A percentile compares a stretch with the other conserved stretches of the same genome.
Evolutionary conservation across 2,113 vertebrate species (phyloP).

Genomic region (Oophaga pumilio): DNA sequence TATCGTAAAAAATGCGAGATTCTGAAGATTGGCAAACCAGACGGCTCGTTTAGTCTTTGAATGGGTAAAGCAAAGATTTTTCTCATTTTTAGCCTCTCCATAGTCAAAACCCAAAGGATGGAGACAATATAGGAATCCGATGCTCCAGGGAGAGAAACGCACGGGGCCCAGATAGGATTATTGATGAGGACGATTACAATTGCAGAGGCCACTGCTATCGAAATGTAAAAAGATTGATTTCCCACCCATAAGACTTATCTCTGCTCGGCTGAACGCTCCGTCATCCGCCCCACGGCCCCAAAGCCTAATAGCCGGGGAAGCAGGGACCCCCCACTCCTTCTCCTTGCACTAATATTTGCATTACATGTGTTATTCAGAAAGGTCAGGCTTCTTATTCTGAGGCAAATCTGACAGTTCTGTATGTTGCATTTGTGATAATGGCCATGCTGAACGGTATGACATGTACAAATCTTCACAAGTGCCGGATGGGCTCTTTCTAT

Average conservation of each 20-base stretch:
- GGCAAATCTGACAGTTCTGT: background rate
- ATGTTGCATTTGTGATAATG: conserved; percentile 25
- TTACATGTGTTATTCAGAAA: conserved; percentile 63
- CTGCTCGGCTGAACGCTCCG: conserved; percentile 62
- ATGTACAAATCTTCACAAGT: background rate
- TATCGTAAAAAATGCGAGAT: too few species aligned
- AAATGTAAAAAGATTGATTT: conserved; percentile 71
- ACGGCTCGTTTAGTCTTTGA: too few species aligned
- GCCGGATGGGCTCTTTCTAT: background rate
- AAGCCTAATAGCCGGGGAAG: conserved; percentile 67
- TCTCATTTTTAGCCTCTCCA: background rate
- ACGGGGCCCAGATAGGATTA: conserved; percentile 65
- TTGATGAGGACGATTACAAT: conserved; percentile 68
- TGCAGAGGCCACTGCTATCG: conserved; percentile 65
- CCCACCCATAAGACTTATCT: conserved; percentile 69
- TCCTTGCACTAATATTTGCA: conserved; percentile 59
- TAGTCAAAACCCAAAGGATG: background rate
- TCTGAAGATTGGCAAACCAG: too few species aligned
- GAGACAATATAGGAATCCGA: conserved; percentile 14
- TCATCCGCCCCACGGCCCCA: conserved; percentile 67
- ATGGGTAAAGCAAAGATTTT: too few species aligned
- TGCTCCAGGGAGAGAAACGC: conserved; percentile 63
- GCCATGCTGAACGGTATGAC: background rate
- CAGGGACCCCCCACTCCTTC: conserved; percentile 59
- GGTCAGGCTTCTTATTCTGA: conserved; percentile 58